Evolutionary conservation across 2,113 vertebrate species (phyloP), one percentile per base, ranked within the genome.

Genomic region (Nyctibius bracteatus): DNA sequence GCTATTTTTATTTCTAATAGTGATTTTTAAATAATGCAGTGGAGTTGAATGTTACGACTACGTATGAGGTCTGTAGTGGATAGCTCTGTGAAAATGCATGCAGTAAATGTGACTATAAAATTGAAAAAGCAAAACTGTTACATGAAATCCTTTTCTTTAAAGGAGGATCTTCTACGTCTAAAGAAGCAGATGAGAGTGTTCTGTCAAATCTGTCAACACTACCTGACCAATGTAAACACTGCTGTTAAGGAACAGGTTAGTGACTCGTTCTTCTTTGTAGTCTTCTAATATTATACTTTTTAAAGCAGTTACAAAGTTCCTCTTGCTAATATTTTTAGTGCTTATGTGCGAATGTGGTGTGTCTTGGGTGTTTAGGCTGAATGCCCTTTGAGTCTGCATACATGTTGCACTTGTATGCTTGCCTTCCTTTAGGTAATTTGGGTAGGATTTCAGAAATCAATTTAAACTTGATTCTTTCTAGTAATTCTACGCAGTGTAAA

Each of bases 181-280:
- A 99, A 99, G 98, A 99, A 99, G 96, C 99, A 99, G 97, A 99
- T 99, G 99, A 98, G 99, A 97, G 99, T 99, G 58, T 99, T 99
- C 97, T 99, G 99, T 97, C 98, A 99, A 98, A 99, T 99, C 97
- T 99, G 99, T 97, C 99, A 99, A 97, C 99, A 99, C 98, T 99
- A 99, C 98, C 98, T 99, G 97, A 99, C 99, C 96, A 99, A 99
- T 65, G 99, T 99, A 97, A 99, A 99, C 98, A 99, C 99, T 95
- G 98, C 99, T 90, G 99, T 99, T 95, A 99, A 99, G 97, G 99
- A 99, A 96, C 99, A 99, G 99, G 99, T 99, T 86, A 96, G 98
- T 98, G 92, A 77, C 77, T 86, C 88, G 30, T 37, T 86, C 37
- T 28, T 31, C 28, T 30, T 46, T 67, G 4, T 33, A 28, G 33